These are phyloP conservation scores for Hypselothyrea guttata DNA, from an alignment of 2,888 invertebrate genomes.

Conservation along the genomic window DNA sequence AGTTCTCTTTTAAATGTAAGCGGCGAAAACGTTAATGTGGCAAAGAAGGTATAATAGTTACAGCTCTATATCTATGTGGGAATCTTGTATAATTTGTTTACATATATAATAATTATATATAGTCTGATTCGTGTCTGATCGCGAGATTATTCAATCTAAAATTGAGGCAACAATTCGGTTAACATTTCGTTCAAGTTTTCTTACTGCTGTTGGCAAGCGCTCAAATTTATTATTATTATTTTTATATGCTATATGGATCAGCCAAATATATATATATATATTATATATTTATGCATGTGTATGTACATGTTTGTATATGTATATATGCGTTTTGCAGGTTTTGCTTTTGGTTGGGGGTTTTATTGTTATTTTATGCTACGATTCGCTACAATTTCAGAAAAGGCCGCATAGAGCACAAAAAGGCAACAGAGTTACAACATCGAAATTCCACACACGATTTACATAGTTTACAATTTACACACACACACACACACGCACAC, in stretches of 20 bases:
- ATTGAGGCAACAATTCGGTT: conserved; percentile 48
- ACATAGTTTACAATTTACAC: conserved; percentile 26
- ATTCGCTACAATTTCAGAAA: conserved; percentile 46
- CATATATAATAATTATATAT: too few species aligned
- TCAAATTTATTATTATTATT: conserved; percentile 11
- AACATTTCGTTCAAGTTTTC: conserved; percentile 35
- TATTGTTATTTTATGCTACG: conserved; percentile 49
- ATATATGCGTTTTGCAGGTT: conserved; percentile 18
- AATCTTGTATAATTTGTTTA: too few species aligned
- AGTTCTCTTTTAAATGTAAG: too few species aligned
- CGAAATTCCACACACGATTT: conserved; percentile 50
- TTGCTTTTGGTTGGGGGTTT: conserved; percentile 45
- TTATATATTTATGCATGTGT: conserved; percentile 20
- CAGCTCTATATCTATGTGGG: too few species aligned
- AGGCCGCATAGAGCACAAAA: conserved; percentile 77
- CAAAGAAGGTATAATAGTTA: too few species aligned
- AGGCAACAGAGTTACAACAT: conserved; percentile 78
- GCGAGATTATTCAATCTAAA: conserved; percentile 7
- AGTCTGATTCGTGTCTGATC: conserved; percentile 22
- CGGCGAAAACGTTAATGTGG: conserved; percentile 3
- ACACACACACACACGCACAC: conserved; percentile 3
- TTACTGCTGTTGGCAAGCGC: conserved; percentile 28
- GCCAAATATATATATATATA: conserved; percentile 26
- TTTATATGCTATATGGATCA: conserved; percentile 9
- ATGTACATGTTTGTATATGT: conserved; percentile 16